These are phyloP conservation scores for Cosmia pyralina DNA, from an alignment of 2,888 invertebrate species.

Conservation along the genomic window DNA sequence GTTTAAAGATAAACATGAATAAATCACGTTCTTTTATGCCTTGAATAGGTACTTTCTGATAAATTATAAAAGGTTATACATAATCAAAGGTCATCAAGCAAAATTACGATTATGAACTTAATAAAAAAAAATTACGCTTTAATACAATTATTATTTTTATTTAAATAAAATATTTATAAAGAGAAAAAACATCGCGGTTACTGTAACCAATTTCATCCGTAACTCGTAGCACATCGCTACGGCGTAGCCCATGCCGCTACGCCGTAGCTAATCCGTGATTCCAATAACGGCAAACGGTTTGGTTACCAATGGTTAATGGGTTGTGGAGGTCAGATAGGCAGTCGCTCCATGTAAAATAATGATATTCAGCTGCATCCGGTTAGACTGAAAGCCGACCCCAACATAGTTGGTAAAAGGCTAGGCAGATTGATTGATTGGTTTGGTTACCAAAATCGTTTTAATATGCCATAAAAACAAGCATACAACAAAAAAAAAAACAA, in stretches of 20 bases:
- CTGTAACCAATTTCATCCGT: neutral
- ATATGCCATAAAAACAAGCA: too few species aligned
- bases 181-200: neutral
- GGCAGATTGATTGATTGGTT: too few species aligned
- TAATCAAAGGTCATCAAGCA: neutral
- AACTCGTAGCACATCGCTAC: constrained; percentile 2
- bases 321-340: too few species aligned
- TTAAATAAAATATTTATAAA: neutral
- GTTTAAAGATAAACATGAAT: neutral
- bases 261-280: neutral
- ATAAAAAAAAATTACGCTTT: too few species aligned
- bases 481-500: neutral
- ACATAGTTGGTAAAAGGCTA: too few species aligned
- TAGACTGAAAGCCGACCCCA: too few species aligned
- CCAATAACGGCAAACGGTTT: neutral
- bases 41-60: neutral
- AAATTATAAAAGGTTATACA: neutral
- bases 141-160: too few species aligned
- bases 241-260: constrained; percentile 14
- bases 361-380: too few species aligned
- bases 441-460: neutral
- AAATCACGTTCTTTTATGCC: neutral
- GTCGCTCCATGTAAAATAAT: too few species aligned
- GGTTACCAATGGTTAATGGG: too few species aligned
- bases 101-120: too few species aligned